Conservation (phyloP, 92 coral and sea anemone species). For the Actinernus sp. region DNA sequence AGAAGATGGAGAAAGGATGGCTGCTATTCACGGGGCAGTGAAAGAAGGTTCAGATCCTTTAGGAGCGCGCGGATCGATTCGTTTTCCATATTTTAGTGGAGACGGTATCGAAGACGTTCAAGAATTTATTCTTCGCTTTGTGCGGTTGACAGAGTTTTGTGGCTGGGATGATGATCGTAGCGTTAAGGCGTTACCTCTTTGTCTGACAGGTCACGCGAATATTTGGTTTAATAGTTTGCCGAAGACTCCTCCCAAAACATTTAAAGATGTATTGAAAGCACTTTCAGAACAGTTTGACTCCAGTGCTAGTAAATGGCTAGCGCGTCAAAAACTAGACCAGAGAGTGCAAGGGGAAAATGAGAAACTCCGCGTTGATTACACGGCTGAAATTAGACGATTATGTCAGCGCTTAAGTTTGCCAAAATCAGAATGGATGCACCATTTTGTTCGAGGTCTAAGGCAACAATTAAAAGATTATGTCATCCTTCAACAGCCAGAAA, state of each 20-base stretch:
- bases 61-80: not conserved
- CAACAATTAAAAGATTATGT: constrained; percentile 6
- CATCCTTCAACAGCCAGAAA: constrained; percentile 20
- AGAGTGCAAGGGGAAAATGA: constrained; percentile 15
- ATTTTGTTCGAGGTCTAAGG: constrained; percentile 11
- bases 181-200: constrained; percentile 24
- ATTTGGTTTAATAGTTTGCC: constrained; percentile 34
- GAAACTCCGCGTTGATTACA: constrained; percentile 26
- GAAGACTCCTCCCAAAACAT: not conserved
- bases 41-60: not conserved
- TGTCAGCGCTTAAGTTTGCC: constrained; percentile 14
- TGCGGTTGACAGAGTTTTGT: constrained; percentile 14
- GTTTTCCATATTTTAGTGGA: constrained; percentile 16
- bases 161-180: constrained; percentile 18
- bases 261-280: constrained; percentile 1
- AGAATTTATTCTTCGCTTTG: constrained; percentile 25
- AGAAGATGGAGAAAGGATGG: not conserved
- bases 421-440: constrained; percentile 20
- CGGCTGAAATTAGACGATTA: constrained; percentile 21
- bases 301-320: constrained; percentile 7
- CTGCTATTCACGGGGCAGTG: not conserved
- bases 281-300: constrained; percentile 29
- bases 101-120: constrained; percentile 12
- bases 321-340: constrained; percentile 16
- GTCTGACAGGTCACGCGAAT: constrained; percentile 29